phyloP scores from a whole-genome alignment of 2,888 invertebrate genomes.

The Poecilus cupreus region DNA sequence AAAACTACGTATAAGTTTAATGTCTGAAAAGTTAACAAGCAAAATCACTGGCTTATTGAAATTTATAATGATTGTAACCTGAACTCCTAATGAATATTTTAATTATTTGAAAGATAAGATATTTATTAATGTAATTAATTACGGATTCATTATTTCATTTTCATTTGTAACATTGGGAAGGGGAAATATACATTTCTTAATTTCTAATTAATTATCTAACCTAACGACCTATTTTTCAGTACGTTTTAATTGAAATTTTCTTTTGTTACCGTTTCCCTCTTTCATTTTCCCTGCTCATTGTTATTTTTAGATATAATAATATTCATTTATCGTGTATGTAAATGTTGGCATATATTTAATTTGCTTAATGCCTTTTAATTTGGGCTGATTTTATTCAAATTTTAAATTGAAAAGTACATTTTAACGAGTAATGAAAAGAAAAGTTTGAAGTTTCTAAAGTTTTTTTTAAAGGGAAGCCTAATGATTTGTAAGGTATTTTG shows the following conservation, averaged over 20 bases:
- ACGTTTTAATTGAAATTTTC: slow-evolving; percentile 11
- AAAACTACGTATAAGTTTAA: too few relatives aligned
- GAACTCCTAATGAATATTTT: too few relatives aligned
- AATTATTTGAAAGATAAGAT: too few relatives aligned
- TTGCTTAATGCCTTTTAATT: slow-evolving; percentile 10
- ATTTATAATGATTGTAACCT: too few relatives aligned
- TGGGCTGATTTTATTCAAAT: background rate
- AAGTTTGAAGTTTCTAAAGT: background rate
- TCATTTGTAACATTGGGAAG: background rate
- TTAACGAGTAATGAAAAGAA: background rate
- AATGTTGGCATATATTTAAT: slow-evolving; percentile 1
- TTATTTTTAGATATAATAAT: slow-evolving; percentile 17
- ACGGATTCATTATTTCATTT: background rate
- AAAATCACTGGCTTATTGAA: too few relatives aligned
- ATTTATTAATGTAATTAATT: too few relatives aligned
- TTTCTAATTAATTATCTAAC: background rate
- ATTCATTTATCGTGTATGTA: slow-evolving; percentile 1
- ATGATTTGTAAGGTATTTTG: background rate
- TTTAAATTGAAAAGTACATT: background rate
- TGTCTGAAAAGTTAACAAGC: too few relatives aligned
- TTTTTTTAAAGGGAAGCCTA: background rate
- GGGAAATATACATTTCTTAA: background rate
- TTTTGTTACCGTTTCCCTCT: slow-evolving; percentile 9
- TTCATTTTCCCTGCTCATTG: background rate
- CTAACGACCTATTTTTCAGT: background rate